These are phyloP conservation scores for Coelinius sp. DNA, from an alignment of 2,888 invertebrate species.

Conservation along the genomic window DNA sequence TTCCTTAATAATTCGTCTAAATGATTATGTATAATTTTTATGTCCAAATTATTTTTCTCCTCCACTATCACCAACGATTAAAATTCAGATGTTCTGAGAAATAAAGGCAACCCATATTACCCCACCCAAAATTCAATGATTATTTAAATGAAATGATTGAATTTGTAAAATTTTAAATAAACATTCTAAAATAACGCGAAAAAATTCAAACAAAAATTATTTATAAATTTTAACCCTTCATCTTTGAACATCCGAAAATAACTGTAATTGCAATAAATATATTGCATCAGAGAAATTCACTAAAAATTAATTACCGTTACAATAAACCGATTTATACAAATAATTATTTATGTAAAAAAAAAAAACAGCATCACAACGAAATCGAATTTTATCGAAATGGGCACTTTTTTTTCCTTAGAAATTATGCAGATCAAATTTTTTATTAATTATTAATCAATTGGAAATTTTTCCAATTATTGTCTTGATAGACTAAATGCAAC, in stretches of 20 bases:
- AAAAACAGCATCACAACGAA: constrained; percentile 4
- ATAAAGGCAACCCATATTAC: neutral
- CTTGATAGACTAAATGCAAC: too few relatives aligned
- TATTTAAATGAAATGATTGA: neutral
- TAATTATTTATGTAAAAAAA: constrained; percentile 5
- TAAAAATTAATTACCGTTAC: neutral
- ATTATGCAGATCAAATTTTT: too few relatives aligned
- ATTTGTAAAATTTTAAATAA: neutral
- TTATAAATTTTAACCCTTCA: neutral
- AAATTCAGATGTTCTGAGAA: neutral
- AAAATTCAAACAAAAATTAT: neutral
- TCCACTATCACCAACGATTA: neutral
- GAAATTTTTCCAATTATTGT: too few relatives aligned
- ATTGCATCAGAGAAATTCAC: neutral
- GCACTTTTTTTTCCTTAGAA: too few relatives aligned
- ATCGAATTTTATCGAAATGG: neutral
- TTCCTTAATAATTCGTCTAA: neutral
- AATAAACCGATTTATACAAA: constrained; percentile 17
- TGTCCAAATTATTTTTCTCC: neutral
- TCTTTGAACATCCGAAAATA: neutral
- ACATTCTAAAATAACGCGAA: neutral
- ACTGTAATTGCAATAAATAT: neutral
- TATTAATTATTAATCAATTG: too few relatives aligned
- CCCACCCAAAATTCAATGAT: neutral
- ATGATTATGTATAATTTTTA: neutral